Conservation (phyloP, 2,888 invertebrate species). For the Heliconius cydno region DNA sequence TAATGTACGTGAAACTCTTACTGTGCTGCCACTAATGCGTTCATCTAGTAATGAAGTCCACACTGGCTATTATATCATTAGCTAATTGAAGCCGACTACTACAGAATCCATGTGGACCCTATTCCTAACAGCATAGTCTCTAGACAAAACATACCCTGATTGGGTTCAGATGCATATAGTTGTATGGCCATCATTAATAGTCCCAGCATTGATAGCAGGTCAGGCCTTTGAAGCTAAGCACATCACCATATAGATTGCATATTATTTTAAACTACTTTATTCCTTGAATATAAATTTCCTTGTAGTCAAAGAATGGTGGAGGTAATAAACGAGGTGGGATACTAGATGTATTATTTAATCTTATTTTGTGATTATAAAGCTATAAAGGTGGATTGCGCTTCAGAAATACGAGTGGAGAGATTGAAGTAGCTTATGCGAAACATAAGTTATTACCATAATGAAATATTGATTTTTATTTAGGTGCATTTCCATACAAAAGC, state of each 20-base stretch:
- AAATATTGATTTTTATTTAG: not conserved
- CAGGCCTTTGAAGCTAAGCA: slow-evolving; percentile 6
- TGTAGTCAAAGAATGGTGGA: slow-evolving; percentile 5
- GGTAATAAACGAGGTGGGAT: not conserved
- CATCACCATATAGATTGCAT: slow-evolving; percentile 27
- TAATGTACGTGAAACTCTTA: not conserved
- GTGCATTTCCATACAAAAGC: not conserved
- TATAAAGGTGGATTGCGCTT: not conserved
- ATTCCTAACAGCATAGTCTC: slow-evolving; percentile 2
- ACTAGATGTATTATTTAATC: slow-evolving; percentile 3
- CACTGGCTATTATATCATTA: slow-evolving; percentile 19
- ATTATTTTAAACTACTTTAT: slow-evolving; percentile 25
- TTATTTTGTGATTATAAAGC: slow-evolving; percentile 1
- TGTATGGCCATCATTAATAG: slow-evolving; percentile 3
- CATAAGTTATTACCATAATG: not conserved
- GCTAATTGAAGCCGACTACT: slow-evolving; percentile 19
- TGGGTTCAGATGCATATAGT: not conserved
- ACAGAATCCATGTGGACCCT: not conserved
- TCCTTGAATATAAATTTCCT: slow-evolving; percentile 18
- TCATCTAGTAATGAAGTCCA: not conserved
- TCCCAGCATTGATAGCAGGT: slow-evolving; percentile 18
- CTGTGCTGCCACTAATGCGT: not conserved
- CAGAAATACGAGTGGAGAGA: not conserved
- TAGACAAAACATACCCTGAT: slow-evolving; percentile 1
- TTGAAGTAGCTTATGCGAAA: not conserved